phyloP scores from a whole-genome alignment of 2,113 vertebrate species.

The Chroicocephalus ridibundus region DNA sequence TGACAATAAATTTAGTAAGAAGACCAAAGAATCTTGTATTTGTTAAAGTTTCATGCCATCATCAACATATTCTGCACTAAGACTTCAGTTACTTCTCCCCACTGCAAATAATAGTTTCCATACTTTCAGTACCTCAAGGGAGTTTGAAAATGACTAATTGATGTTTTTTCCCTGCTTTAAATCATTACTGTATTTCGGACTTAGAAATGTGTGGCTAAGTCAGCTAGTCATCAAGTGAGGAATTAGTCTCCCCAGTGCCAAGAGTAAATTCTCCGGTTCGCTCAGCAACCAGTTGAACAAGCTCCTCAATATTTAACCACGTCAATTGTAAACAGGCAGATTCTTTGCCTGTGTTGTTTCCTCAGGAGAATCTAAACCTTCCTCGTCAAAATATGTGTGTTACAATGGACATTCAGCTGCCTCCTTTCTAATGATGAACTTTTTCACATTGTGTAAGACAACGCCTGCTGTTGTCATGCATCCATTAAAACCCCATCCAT shows the following conservation, averaged over 20 bases:
- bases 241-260: not conserved
- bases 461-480: not conserved
- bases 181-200: constrained; percentile 42
- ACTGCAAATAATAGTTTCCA: constrained; percentile 47
- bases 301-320: constrained; percentile 48
- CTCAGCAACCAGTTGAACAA: constrained; percentile 24
- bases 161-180: constrained; percentile 62
- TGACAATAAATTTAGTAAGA: constrained; percentile 24
- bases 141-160: constrained; percentile 56
- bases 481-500: constrained; percentile 12
- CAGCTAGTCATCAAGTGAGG: constrained; percentile 1
- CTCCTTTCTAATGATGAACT: constrained; percentile 58
- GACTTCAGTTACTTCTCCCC: constrained; percentile 29
- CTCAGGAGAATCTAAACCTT: constrained; percentile 47
- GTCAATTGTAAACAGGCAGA: constrained; percentile 26
- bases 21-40: constrained; percentile 27
- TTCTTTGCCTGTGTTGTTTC: constrained; percentile 31
- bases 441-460: constrained; percentile 15
- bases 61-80: constrained; percentile 23
- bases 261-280: constrained; percentile 20
- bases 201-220: constrained; percentile 35
- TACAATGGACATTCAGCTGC: constrained; percentile 37
- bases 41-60: constrained; percentile 45
- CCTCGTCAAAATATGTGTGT: constrained; percentile 46
- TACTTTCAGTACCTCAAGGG: constrained; percentile 38